Percentiles rank a stretch among this genome's conserved stretches.
phyloP scores from a whole-genome alignment of 1,140 invertebrate species.

The Aphelenchoides avenae region DNA sequence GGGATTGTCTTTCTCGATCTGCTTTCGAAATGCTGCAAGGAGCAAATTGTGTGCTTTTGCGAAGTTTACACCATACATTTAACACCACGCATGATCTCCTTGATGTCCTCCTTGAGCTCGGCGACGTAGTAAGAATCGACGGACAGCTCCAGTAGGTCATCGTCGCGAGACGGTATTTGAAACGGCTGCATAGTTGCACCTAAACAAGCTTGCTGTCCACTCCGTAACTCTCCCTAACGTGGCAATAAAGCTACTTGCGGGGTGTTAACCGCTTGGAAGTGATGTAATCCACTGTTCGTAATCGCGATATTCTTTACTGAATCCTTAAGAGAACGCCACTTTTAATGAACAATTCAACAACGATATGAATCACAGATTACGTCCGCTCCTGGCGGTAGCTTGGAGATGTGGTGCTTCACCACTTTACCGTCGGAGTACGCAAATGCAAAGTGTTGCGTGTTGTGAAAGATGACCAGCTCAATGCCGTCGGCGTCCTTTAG shows the following conservation, averaged over 20 bases:
- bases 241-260: no score
- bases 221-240: no score
- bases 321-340: background rate
- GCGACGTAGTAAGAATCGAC: conserved; percentile 20
- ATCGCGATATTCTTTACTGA: background rate
- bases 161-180: conserved; percentile 25
- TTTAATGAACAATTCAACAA: conserved; percentile 6
- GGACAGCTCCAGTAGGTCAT: conserved; percentile 25
- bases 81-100: conserved; percentile 9
- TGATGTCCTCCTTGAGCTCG: conserved; percentile 16
- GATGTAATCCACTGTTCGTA: background rate
- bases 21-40: conserved; percentile 16
- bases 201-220: background rate
- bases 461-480: conserved; percentile 36
- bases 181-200: background rate
- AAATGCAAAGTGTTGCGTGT: conserved; percentile 35
- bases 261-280: conserved; percentile 5
- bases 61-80: conserved; percentile 11
- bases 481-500: background rate
- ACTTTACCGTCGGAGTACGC: conserved; percentile 26
- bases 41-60: conserved; percentile 1
- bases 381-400: no score
- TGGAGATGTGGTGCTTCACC: conserved; percentile 15
- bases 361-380: conserved; percentile 18
- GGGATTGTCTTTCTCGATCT: conserved; percentile 17